These are phyloP conservation scores for Cygnus buccinator DNA, from an alignment of 2,113 vertebrate species.

Conservation along the genomic window DNA sequence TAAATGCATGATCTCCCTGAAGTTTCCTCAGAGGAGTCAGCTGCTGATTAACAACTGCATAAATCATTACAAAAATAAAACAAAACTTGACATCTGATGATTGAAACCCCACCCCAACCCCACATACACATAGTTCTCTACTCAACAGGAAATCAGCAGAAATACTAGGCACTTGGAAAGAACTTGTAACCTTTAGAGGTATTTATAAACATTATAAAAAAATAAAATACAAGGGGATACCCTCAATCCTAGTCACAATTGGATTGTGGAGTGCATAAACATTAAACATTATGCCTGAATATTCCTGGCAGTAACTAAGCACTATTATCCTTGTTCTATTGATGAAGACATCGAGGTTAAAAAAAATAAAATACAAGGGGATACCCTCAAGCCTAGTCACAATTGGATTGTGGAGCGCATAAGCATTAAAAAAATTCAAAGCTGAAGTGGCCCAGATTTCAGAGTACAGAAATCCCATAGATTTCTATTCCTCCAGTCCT, in stretches of 20 bases:
- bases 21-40: slow-evolving; percentile 27
- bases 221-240: too few relatives aligned
- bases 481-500: background rate
- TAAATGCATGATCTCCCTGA: slow-evolving; percentile 35
- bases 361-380: background rate
- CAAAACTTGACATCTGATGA: slow-evolving; percentile 35
- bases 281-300: background rate
- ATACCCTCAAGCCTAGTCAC: background rate
- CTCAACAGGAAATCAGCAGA: slow-evolving; percentile 4
- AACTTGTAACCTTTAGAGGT: background rate
- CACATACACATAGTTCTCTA: background rate
- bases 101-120: background rate
- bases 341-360: background rate
- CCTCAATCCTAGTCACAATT: too few relatives aligned
- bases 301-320: background rate
- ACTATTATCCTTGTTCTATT: background rate
- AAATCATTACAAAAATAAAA: slow-evolving; percentile 52
- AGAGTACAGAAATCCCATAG: background rate
- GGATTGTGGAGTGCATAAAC: too few relatives aligned
- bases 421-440: background rate
- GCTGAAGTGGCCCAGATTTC: background rate
- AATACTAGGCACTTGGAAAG: background rate
- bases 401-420: background rate
- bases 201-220: background rate
- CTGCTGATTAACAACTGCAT: slow-evolving; percentile 24